Evolutionary conservation across 2,797 vertebrate genomes (phyloP), one percentile per base, ranked within the genome.

Genomic region (Lates japonicus): DNA sequence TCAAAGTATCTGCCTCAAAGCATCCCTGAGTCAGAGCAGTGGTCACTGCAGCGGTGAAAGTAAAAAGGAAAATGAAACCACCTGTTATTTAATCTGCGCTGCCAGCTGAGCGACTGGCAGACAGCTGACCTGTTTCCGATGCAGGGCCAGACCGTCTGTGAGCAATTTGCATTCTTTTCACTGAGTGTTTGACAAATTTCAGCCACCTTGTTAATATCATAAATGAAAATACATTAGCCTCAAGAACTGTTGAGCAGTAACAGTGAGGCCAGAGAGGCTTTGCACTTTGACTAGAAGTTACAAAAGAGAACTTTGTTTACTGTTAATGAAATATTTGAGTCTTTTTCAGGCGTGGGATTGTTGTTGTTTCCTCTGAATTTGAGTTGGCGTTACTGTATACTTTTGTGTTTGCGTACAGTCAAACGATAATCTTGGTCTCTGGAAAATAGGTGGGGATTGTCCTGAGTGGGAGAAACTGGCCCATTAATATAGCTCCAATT

Each of bases 151-250:
- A 55, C 4, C 17, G 78, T 79, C 90, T 93, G 92, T 68, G 70
- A 93, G 82, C 89, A 90, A 92, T 93, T 91, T 82, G 65, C 92
- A 91, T 93, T 94, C 87, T 87, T 93, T 81, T 85, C 51, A 57
- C 78, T 70, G 51, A 80, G 48, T 52, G 49, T 79, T 80, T 83
- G 79, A 86, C 84, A 31, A 86, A 54, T 63, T 65, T 46, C 41
- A 17, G 49, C 55, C 57, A 19, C 69, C 41, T 60, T 54, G 39
- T 64, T 64, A 55, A 64, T 22, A 55, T 35, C 17, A 55, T 44
- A 33, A 55, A 55, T 3, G 17, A 61, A 74, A 87, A 80, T n/a
- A 48, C 70, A 72, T 87, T 66, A 74, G 74, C 52, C 62, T 77
- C 52, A 48, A 31, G 48, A 33, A 25, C 39, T 29, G 39, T 6